Evolutionary conservation across 2,113 vertebrate genomes (phyloP).

Genomic region (Anas platyrhynchos): DNA sequence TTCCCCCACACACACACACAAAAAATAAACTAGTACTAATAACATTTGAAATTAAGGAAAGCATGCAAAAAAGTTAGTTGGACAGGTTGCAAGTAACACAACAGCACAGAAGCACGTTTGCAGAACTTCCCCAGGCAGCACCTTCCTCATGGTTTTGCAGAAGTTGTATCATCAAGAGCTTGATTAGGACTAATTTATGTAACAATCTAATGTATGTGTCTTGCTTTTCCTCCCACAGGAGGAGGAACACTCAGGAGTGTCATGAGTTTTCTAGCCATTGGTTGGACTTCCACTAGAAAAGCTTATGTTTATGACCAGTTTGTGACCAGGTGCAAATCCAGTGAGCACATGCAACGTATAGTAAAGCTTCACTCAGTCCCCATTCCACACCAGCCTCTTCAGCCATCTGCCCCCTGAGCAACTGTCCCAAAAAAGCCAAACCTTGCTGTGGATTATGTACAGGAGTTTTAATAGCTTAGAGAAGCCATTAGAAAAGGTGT

Average conservation of each 20-base stretch:
- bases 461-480: not conserved
- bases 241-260: not conserved
- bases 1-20: not conserved
- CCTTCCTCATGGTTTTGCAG: not conserved
- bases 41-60: not conserved
- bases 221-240: not conserved
- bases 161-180: not conserved
- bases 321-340: too few species aligned
- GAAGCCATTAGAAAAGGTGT: not conserved
- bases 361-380: not conserved
- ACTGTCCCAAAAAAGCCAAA: not conserved
- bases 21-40: not conserved
- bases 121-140: not conserved
- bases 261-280: not conserved
- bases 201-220: not conserved
- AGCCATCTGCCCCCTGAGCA: not conserved
- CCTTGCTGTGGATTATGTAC: accelerated
- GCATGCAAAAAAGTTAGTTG: not conserved
- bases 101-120: not conserved
- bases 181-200: not conserved
- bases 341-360: too few species aligned
- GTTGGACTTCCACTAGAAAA: not conserved
- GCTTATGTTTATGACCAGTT: too few species aligned
- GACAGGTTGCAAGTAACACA: not conserved
- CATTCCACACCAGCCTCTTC: not conserved